A percentile compares a stretch with the other conserved stretches of the same genome.
Evolutionary conservation across 2,888 invertebrate species (phyloP).

Genomic region (Listrodromus nycthemerus): DNA sequence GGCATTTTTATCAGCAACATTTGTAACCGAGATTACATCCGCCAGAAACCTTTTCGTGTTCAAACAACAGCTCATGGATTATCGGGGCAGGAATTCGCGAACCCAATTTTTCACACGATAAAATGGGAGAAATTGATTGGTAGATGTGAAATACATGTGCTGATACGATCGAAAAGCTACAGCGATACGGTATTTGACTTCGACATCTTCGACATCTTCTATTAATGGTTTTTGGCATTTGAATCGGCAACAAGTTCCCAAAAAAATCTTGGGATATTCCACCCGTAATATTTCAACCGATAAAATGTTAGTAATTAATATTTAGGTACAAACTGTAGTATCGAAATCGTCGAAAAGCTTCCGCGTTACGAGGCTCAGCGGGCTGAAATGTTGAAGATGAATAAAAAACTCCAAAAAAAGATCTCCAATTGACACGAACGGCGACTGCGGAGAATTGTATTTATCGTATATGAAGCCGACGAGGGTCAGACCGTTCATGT

Average conservation of each 20-base stretch:
- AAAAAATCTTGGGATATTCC: not conserved
- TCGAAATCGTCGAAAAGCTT: not conserved
- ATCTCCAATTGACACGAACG: slow-evolving; percentile 24
- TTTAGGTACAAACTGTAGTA: not conserved
- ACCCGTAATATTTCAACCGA: not conserved
- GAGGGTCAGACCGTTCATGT: not conserved
- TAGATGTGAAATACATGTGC: not conserved
- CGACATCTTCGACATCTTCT: too few relatives aligned
- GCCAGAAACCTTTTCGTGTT: too few relatives aligned
- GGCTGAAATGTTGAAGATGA: not conserved
- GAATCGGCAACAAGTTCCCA: too few relatives aligned
- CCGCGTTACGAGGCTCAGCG: not conserved
- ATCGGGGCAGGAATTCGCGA: not conserved
- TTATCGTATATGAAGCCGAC: slow-evolving; percentile 18
- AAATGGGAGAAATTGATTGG: not conserved
- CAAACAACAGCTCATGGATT: too few relatives aligned
- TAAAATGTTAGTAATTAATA: not conserved
- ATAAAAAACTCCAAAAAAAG: not conserved
- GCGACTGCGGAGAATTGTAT: slow-evolving; percentile 66
- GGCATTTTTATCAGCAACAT: not conserved
- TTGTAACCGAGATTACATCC: too few relatives aligned
- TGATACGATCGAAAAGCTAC: not conserved
- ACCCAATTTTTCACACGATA: not conserved
- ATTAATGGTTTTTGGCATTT: too few relatives aligned
- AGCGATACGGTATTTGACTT: too few relatives aligned